These are phyloP conservation scores for Dilophus febrilis DNA, from an alignment of 2,888 invertebrate species.

Conservation along the genomic window DNA sequence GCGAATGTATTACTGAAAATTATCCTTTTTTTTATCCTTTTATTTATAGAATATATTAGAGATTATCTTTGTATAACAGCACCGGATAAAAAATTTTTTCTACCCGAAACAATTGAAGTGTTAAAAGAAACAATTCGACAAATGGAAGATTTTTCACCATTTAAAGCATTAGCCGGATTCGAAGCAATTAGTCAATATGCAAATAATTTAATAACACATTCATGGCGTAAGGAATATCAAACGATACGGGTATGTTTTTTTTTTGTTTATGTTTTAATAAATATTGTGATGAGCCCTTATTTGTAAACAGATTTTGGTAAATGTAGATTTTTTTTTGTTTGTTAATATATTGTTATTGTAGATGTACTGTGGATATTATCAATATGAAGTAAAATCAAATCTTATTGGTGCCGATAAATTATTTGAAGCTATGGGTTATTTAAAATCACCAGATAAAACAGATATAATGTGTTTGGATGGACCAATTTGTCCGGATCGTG, in stretches of 20 bases:
- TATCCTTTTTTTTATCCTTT: too few relatives aligned
- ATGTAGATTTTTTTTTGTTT: not conserved
- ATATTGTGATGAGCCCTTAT: not conserved
- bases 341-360: conserved; percentile 21
- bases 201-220: conserved; percentile 66
- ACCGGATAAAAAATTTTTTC: conserved; percentile 42
- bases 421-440: conserved; percentile 71
- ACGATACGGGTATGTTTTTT: conserved; percentile 49
- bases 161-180: conserved; percentile 66
- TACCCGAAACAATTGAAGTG: conserved; percentile 57
- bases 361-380: conserved; percentile 77
- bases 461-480: conserved; percentile 43
- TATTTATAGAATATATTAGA: too few relatives aligned
- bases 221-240: conserved; percentile 77
- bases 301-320: not conserved
- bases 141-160: conserved; percentile 59
- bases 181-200: conserved; percentile 73
- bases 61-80: too few relatives aligned
- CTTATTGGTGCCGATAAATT: conserved; percentile 59
- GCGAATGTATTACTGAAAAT: too few relatives aligned
- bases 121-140: conserved; percentile 54
- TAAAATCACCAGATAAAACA: conserved; percentile 32
- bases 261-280: not conserved
- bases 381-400: conserved; percentile 70
- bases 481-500: conserved; percentile 66